phyloP scores from a whole-genome alignment of 2,113 vertebrate species.

The Dicerorhinus sumatrensis region DNA sequence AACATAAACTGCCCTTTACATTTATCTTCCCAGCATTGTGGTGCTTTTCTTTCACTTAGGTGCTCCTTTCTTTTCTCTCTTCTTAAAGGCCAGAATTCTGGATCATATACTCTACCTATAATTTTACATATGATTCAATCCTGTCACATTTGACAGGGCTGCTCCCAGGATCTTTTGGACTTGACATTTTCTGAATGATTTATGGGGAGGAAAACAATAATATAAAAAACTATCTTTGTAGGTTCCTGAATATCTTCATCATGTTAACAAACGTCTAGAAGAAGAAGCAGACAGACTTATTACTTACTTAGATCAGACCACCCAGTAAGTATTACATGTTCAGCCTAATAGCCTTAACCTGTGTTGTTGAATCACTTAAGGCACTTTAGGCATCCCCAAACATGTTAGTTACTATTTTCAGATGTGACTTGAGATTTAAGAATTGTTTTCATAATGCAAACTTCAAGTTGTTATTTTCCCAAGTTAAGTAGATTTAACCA shows the following conservation, averaged over 20 bases:
- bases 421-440: conserved; percentile 70
- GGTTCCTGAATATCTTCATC: conserved; percentile 99
- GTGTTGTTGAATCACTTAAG: not conserved
- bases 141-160: conserved; percentile 73
- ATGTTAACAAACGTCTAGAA: conserved; percentile 98
- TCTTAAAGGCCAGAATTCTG: conserved; percentile 75
- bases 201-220: conserved; percentile 77
- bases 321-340: conserved; percentile 93
- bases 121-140: conserved; percentile 71
- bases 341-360: conserved; percentile 62
- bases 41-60: conserved; percentile 64
- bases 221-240: conserved; percentile 83
- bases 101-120: conserved; percentile 72
- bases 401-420: conserved; percentile 65
- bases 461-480: conserved; percentile 38
- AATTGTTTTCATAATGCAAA: conserved; percentile 37
- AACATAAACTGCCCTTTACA: conserved; percentile 53
- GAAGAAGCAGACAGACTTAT: conserved; percentile 99
- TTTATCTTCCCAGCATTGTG: conserved; percentile 62
- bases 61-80: conserved; percentile 73
- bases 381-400: conserved; percentile 39
- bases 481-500: conserved; percentile 62
- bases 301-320: conserved; percentile 99
- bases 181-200: conserved; percentile 76
- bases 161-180: conserved; percentile 69